Conservation (phyloP, 2,797 vertebrate genomes). For the Acipenser ruthenus region DNA sequence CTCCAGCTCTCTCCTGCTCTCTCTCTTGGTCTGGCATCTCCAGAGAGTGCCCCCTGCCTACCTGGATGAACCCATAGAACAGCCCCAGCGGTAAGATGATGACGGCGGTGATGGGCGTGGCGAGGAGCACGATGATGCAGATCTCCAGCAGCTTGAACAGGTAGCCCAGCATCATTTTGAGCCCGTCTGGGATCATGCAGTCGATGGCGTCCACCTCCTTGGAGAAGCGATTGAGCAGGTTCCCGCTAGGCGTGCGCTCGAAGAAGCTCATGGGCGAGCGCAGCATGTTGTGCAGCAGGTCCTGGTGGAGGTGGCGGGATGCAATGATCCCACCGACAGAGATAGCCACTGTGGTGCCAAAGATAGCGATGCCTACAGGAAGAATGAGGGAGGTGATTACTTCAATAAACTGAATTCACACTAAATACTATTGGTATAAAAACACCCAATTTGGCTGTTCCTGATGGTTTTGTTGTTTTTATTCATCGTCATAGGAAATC, state of each 20-base stretch:
- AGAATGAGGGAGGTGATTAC: background rate
- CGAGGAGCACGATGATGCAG: constrained; percentile 76
- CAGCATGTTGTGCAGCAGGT: constrained; percentile 71
- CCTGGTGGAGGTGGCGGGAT: constrained; percentile 74
- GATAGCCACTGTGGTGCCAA: constrained; percentile 75
- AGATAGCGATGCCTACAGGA: constrained; percentile 63
- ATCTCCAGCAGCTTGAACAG: constrained; percentile 84
- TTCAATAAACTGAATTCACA: background rate
- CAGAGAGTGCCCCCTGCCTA: constrained; percentile 32
- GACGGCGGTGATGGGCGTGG: constrained; percentile 71
- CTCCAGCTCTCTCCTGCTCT: too few species aligned
- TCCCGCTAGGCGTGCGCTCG: constrained; percentile 79
- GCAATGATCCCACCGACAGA: constrained; percentile 78
- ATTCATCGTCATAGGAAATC: too few species aligned
- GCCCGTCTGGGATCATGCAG: constrained; percentile 82
- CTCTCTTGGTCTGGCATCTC: background rate
- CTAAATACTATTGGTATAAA: background rate
- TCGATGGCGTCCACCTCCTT: constrained; percentile 89
- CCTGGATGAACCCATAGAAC: constrained; percentile 84
- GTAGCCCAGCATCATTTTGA: constrained; percentile 81
- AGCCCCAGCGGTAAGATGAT: constrained; percentile 74
- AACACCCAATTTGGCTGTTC: too few species aligned
- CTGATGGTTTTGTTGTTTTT: too few species aligned
- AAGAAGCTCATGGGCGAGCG: constrained; percentile 85
- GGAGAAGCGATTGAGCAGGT: constrained; percentile 85